Evolutionary conservation across 2,888 invertebrate genomes (phyloP).

Genomic region (Tiliacea citrago): DNA sequence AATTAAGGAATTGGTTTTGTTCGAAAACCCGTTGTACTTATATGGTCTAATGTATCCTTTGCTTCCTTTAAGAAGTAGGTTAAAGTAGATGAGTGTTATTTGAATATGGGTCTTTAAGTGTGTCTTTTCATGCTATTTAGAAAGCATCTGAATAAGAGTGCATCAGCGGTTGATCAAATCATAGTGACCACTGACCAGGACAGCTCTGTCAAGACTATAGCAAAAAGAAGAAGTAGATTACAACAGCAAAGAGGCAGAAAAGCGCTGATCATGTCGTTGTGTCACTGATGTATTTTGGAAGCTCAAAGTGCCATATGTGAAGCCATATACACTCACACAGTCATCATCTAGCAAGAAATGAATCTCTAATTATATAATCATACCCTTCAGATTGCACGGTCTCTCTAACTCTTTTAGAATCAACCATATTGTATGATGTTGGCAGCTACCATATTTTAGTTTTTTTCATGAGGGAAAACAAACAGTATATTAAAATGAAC

Average conservation of each 20-base stretch:
- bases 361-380: neutral
- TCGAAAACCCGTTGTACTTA: constrained; percentile 42
- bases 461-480: too few relatives aligned
- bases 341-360: neutral
- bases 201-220: neutral
- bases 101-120: neutral
- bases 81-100: constrained; percentile 10
- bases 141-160: neutral
- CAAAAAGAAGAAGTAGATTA: neutral
- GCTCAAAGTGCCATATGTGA: neutral
- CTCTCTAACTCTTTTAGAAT: neutral
- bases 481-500: too few relatives aligned
- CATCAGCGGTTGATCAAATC: neutral
- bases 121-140: constrained; percentile 3
- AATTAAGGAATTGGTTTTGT: constrained; percentile 63
- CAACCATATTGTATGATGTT: neutral
- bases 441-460: neutral
- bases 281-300: neutral
- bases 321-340: too few relatives aligned
- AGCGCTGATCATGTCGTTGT: neutral
- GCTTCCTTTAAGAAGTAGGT: constrained; percentile 43
- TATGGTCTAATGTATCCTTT: constrained; percentile 43
- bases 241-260: too few relatives aligned
- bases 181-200: neutral
- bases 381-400: neutral